Conservation (phyloP, 2,797 vertebrate genomes). For the Hyperoplus immaculatus region DNA sequence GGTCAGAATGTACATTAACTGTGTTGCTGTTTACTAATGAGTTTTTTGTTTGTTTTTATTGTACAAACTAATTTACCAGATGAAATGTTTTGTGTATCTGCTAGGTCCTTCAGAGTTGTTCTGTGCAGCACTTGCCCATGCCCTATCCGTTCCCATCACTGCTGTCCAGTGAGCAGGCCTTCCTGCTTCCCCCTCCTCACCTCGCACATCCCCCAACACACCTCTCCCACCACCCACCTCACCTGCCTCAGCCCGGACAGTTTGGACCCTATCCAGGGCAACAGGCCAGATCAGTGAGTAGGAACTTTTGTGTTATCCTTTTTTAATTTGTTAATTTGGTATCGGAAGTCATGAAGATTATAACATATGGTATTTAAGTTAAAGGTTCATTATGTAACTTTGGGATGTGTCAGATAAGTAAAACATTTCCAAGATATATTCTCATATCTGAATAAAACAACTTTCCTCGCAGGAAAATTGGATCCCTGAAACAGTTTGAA, state of each 20-base stretch:
- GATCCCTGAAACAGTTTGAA: too few species aligned
- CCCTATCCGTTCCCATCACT: constrained; percentile 96
- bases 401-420: too few species aligned
- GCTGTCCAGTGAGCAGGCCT: constrained; percentile 94
- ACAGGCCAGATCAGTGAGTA: constrained; percentile 94
- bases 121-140: constrained; percentile 97
- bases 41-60: neutral
- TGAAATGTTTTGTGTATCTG: constrained; percentile 1
- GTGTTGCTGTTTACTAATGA: neutral
- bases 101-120: constrained; percentile 97
- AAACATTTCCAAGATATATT: too few species aligned
- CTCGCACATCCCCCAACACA: constrained; percentile 90
- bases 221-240: constrained; percentile 94
- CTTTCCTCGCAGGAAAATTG: too few species aligned
- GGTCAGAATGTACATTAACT: neutral
- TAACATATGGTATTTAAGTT: neutral
- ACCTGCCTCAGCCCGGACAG: constrained; percentile 94
- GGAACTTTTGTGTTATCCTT: neutral
- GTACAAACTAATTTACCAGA: neutral
- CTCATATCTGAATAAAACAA: too few species aligned
- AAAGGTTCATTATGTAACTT: too few species aligned
- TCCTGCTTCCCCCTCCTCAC: constrained; percentile 88
- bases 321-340: neutral
- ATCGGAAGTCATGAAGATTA: neutral
- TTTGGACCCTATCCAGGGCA: constrained; percentile 96